phyloP scores from a whole-genome alignment of 2,113 vertebrate genomes.

The Leucopsar rothschildi region DNA sequence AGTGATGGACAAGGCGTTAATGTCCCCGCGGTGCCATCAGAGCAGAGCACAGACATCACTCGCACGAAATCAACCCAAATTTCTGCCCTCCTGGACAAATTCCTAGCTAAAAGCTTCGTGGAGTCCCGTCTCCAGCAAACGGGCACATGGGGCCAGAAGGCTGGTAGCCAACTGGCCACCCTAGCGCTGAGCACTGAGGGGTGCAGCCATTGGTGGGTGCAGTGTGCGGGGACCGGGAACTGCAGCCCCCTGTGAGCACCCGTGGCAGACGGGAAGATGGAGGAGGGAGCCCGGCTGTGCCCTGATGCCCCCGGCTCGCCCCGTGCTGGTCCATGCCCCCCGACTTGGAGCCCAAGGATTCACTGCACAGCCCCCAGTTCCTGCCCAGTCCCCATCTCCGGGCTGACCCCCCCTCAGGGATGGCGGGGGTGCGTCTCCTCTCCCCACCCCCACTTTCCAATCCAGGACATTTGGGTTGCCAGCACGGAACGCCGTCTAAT shows the following conservation, averaged over 20 bases:
- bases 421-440: neutral
- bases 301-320: neutral
- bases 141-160: rapidly evolving
- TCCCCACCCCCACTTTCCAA: conserved; percentile 54
- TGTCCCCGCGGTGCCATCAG: neutral
- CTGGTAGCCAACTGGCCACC: neutral
- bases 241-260: neutral
- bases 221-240: neutral
- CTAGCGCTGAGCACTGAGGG: neutral
- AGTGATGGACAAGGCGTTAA: rapidly evolving
- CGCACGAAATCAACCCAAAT: neutral
- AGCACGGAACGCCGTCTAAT: conserved; percentile 28
- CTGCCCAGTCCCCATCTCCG: neutral
- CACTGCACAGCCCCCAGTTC: neutral
- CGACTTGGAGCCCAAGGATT: neutral
- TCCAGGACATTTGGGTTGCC: conserved; percentile 54
- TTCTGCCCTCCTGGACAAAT: neutral
- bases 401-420: neutral
- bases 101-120: neutral
- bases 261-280: neutral
- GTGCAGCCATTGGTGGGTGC: neutral
- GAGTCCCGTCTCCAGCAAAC: neutral
- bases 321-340: rapidly evolving
- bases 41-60: neutral
- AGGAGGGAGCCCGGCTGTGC: neutral